phyloP scores from a whole-genome alignment of 2,113 vertebrate species.

The Tricholaema leucomelas region DNA sequence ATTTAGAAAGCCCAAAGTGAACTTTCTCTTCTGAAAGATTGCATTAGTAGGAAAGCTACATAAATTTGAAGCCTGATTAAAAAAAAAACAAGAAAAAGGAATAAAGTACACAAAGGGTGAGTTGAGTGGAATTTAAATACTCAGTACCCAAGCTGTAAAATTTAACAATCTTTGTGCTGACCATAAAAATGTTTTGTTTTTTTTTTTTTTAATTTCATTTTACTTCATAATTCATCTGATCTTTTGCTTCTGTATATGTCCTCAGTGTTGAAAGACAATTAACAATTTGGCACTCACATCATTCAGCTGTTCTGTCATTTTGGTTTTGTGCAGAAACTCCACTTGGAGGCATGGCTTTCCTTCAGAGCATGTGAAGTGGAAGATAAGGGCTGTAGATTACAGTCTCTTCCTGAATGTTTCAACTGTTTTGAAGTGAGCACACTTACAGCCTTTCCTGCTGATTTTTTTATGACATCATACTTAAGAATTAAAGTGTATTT shows the following conservation, averaged over 20 bases:
- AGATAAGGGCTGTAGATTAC: background rate
- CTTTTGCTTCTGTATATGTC: background rate
- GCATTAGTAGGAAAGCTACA: slow-evolving; percentile 33
- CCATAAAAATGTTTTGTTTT: background rate
- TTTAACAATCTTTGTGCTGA: background rate
- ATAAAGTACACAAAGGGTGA: background rate
- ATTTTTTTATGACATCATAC: background rate
- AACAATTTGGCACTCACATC: background rate
- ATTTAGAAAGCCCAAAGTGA: slow-evolving; percentile 57
- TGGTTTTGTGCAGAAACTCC: background rate
- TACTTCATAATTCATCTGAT: background rate
- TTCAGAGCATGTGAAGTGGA: background rate
- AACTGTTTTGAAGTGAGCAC: background rate
- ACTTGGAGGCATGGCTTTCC: background rate
- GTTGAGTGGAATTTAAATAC: background rate
- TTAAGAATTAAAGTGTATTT: background rate
- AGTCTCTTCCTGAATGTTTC: background rate
- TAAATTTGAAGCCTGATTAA: background rate
- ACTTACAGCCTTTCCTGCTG: background rate
- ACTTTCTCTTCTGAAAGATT: slow-evolving; percentile 21
- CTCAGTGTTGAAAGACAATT: background rate
- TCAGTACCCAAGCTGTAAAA: background rate
- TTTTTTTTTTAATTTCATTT: background rate
- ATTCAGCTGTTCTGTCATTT: background rate
- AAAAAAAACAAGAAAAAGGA: slow-evolving; percentile 1